A percentile compares a stretch with the other conserved stretches of the same genome.
These are phyloP conservation scores for Rhynchopsitta pachyrhyncha DNA, from an alignment of 2,113 vertebrate genomes.

Conservation along the genomic window DNA sequence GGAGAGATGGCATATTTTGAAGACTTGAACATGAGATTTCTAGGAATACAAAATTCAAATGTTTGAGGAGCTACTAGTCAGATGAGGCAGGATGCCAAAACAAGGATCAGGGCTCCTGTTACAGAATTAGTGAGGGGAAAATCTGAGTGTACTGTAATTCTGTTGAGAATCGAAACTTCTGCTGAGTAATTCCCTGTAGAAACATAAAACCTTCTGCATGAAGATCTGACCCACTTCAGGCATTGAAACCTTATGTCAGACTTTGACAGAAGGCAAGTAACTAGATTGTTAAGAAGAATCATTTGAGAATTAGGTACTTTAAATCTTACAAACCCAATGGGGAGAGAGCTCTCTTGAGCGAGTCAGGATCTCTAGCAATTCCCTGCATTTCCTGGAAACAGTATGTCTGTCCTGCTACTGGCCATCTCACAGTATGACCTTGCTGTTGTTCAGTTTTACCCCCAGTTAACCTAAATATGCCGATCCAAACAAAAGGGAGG, in stretches of 20 bases:
- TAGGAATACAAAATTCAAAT: not conserved
- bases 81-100: not conserved
- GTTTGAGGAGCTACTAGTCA: not conserved
- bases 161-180: not conserved
- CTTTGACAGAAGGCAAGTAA: not conserved
- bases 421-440: not conserved
- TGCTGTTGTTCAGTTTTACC: not conserved
- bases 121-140: accelerated
- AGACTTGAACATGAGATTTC: not conserved
- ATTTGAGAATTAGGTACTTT: not conserved
- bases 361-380: not conserved
- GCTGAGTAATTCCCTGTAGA: not conserved
- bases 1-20: not conserved
- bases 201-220: not conserved
- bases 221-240: not conserved
- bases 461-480: not conserved
- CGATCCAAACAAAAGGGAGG: not conserved
- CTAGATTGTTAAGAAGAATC: not conserved
- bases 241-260: not conserved
- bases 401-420: not conserved
- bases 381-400: not conserved
- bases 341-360: not conserved
- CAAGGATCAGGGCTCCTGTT: not conserved
- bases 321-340: not conserved
- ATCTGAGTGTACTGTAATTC: not conserved